These are phyloP conservation scores for Zophobas morio DNA, from an alignment of 1,140 invertebrate species.

Conservation along the genomic window DNA sequence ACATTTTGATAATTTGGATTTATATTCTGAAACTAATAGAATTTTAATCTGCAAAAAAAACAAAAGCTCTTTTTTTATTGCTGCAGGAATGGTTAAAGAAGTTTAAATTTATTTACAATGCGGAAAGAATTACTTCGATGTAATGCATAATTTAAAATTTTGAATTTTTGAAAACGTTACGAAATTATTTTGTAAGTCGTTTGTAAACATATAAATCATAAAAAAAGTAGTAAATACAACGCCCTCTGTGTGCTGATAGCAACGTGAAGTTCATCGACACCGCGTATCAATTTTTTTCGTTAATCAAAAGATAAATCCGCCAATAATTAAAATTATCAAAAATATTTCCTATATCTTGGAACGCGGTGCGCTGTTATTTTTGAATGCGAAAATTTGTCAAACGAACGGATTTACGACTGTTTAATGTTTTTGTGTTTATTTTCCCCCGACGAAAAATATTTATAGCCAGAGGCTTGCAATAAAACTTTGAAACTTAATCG, in stretches of 20 bases:
- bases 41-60: no score
- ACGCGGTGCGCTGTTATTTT: conserved; percentile 5
- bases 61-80: no score
- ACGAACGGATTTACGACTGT: background rate
- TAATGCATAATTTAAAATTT: no score
- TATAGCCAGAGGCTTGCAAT: conserved; percentile 3
- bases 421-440: conserved; percentile 6
- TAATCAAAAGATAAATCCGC: conserved; percentile 1
- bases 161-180: no score
- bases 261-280: conserved; percentile 1
- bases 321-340: conserved; percentile 12
- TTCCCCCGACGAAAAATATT: conserved; percentile 9
- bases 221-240: background rate
- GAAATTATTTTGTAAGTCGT: no score
- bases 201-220: no score
- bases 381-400: background rate
- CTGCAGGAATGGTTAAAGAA: no score
- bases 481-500: conserved; percentile 6
- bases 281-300: background rate
- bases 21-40: no score
- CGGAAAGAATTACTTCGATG: no score
- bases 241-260: conserved; percentile 2
- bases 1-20: no score
- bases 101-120: no score
- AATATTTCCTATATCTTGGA: conserved; percentile 6